Evolutionary conservation across 2,888 invertebrate species (phyloP), one percentile per base, ranked within the genome.

Genomic region (Eucriotettix oculatus): DNA sequence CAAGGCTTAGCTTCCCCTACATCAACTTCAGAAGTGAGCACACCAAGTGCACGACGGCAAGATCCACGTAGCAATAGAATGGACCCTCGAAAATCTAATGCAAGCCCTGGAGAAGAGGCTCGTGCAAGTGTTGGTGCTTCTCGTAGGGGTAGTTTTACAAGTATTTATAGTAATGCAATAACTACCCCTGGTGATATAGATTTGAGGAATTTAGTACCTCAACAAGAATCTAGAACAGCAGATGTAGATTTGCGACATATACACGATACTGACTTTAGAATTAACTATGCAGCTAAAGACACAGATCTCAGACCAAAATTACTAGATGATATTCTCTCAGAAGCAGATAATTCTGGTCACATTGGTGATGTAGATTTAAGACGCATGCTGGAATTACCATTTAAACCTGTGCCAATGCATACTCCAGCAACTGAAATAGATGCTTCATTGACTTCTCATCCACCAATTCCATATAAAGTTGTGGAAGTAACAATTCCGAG

Each of bases 381-480:
- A 40, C 75, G 76, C 62, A 52, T 67, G 58, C 73, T 88, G 66
- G 79, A 80, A 41, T 72, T 87, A 61, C 88, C 90, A 0, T 90
- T 90, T 69, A 88, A 90, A 71, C 83, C 86, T 10, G 76, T 77
- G 67, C 83, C 87, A n/a, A 83, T 87, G 66, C 90, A 89, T 70
- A 81, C 85, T 14, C 90, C 91, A 0, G 90, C 90, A 41, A 87
- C 85, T 0, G 92, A 92, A 76, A 90, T 92, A 63, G 88, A 90
- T 69, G 91, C 87, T 10, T 87, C 88, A 48, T 79, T 88, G 54
- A 83, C 83, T 58, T 85, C 87, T 53, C 90, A 91, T 71, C 81
- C 83, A 0, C 86, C 86, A 0, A 83, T 91, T 58, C 67, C 74
- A 0, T 92, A 86, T 76, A 83, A 82, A 70, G 75, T 84, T 61